Evolutionary conservation across 2,888 invertebrate genomes (phyloP).

Genomic region (Diadegma fenestrale): DNA sequence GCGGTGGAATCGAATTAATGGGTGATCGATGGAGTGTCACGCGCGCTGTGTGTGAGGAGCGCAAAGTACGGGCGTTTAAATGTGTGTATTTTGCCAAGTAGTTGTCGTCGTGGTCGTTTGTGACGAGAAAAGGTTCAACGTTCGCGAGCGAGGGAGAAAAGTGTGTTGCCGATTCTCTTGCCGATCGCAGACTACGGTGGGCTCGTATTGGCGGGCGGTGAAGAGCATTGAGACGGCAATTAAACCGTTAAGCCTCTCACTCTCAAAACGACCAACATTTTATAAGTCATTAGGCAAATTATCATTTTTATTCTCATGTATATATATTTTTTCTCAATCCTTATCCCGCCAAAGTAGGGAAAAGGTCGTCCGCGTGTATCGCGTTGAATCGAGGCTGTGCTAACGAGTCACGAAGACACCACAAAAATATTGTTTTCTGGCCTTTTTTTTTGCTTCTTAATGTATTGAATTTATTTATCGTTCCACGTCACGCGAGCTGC

Average conservation of each 20-base stretch:
- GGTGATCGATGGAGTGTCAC: slow-evolving; percentile 70
- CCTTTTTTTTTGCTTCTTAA: slow-evolving; percentile 2
- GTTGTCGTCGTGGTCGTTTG: slow-evolving; percentile 70
- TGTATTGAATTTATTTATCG: slow-evolving; percentile 15
- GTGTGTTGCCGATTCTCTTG: slow-evolving; percentile 21
- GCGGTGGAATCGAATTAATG: slow-evolving; percentile 61
- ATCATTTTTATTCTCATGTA: slow-evolving; percentile 62
- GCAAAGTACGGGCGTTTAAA: slow-evolving; percentile 18
- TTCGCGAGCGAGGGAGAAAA: slow-evolving; percentile 57
- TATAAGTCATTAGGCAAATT: slow-evolving; percentile 68
- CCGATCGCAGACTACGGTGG: slow-evolving; percentile 14
- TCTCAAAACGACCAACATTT: slow-evolving; percentile 68
- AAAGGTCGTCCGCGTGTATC: slow-evolving; percentile 21
- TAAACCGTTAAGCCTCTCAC: slow-evolving; percentile 68
- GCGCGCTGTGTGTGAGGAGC: slow-evolving; percentile 40
- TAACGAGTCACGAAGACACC: slow-evolving; percentile 48
- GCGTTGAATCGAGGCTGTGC: slow-evolving; percentile 23
- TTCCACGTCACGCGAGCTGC: neutral
- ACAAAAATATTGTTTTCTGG: slow-evolving; percentile 24
- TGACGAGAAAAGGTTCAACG: slow-evolving; percentile 68
- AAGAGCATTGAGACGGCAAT: slow-evolving; percentile 65
- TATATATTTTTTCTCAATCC: slow-evolving; percentile 29
- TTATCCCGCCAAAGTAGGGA: slow-evolving; percentile 38
- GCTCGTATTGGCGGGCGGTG: slow-evolving; percentile 56
- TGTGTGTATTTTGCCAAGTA: slow-evolving; percentile 51